A percentile compares a stretch with the other conserved stretches of the same genome.
These are phyloP conservation scores for Heliconius himera DNA, from an alignment of 1,140 invertebrate genomes.

Conservation along the genomic window DNA sequence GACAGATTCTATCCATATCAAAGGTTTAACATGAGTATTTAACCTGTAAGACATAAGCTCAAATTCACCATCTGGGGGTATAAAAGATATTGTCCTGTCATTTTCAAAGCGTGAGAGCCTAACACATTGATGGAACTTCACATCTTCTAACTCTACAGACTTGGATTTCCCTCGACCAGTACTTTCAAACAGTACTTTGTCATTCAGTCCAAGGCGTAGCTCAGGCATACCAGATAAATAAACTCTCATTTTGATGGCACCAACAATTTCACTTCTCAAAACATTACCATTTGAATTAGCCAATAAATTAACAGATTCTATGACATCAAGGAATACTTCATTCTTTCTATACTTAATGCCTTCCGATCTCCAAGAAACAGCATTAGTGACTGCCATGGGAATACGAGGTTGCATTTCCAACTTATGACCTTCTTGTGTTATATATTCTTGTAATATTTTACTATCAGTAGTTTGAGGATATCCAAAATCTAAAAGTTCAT, in stretches of 20 bases:
- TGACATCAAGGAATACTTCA: constrained; percentile 99
- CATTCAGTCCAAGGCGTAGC: constrained; percentile 97
- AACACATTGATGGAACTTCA: constrained; percentile 99
- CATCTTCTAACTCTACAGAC: constrained; percentile 99
- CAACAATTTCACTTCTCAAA: constrained; percentile 98
- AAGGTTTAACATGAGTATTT: constrained; percentile 98
- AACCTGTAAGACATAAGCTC: constrained; percentile 99
- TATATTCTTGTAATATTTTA: constrained; percentile 99
- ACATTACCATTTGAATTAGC: constrained; percentile 99
- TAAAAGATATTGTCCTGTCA: constrained; percentile 99
- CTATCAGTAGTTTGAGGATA: constrained; percentile 99
- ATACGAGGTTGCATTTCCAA: constrained; percentile 97
- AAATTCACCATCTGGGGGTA: constrained; percentile 99
- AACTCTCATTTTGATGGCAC: constrained; percentile 99
- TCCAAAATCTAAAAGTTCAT: constrained; percentile 99
- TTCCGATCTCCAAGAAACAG: constrained; percentile 99
- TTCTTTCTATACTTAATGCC: constrained; percentile 99
- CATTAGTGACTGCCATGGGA: constrained; percentile 99
- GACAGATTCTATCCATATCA: constrained; percentile 99
- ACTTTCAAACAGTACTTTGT: constrained; percentile 99
- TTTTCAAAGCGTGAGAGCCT: constrained; percentile 98
- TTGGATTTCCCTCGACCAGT: constrained; percentile 99
- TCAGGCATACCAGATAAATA: constrained; percentile 99
- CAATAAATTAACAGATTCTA: constrained; percentile 98
- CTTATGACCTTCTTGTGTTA: constrained; percentile 99